Base-by-base conservation (phyloP, 2,113 vertebrate species). In the Chelonoidis abingdonii region DNA sequence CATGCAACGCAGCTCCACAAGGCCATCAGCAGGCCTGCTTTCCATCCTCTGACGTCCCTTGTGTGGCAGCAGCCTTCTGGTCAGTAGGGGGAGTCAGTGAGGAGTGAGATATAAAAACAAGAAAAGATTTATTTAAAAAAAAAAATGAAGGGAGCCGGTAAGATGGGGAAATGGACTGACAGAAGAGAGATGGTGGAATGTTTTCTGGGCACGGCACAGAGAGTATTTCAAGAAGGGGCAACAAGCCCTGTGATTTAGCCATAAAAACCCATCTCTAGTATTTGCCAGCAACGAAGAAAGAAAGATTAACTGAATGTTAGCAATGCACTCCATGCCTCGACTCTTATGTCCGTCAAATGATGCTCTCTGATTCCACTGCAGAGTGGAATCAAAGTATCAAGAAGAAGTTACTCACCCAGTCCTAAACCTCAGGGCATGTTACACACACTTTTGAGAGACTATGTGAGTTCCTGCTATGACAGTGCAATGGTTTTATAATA, bases 381-480 rank as follows among this genome's bases (percentile, higher is more conserved):
- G 29, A 62, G 65, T 19, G 35, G 65, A 69, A 69, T n/a, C 65
- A n/a, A 31, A 21, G 65, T 69, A 69, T 19, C 65, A 38, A 69
- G 57, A 62, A 31, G 17, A 38, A 35, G 65, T 35, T 69, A n/a
- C 17, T 19, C 65, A 69, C 65, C 35, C 35, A 69, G 65, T 10
- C 65, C 65, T 69, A n/a, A 69, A n/a, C n/a, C 35, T n/a, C 65
- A 19, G n/a, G 65, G 35, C 35, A 38, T n/a, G 65, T 69, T 10
- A 76, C 54, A 47, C 69, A 62, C n/a, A 54, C 92, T 92, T 94
- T 90, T 93, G 62, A 94, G 94, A 89, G 93, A 93, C 72, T 0
- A 0, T 21, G 19, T 47, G 80, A 65, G 95, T 93, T 94, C 95
- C 83, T 89, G 65, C 52, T 84, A 87, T 95, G 29, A 1, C 10